Evolutionary conservation across 2,888 invertebrate species (phyloP).

Genomic region (Synanthedon vespiformis): DNA sequence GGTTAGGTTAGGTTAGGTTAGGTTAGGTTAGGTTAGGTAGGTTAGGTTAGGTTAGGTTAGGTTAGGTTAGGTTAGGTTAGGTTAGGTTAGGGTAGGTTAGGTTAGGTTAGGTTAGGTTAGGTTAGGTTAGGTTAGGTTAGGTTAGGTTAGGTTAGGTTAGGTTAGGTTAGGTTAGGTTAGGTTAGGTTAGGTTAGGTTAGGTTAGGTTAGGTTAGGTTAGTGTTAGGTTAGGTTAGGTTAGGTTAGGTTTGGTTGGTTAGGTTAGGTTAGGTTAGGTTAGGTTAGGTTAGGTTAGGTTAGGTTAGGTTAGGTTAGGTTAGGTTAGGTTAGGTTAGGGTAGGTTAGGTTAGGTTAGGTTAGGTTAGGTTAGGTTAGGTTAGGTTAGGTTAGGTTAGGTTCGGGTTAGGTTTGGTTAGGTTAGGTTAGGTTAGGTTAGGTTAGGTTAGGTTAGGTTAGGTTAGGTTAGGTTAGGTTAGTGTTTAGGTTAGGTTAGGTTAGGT

Average conservation of each 20-base stretch:
- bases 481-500: neutral
- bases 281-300: constrained; percentile 9
- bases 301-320: constrained; percentile 6
- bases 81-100: too few species aligned
- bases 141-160: constrained; percentile 10
- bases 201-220: constrained; percentile 4
- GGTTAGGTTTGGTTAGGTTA: neutral
- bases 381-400: neutral
- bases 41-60: constrained; percentile 2
- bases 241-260: constrained; percentile 5
- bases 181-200: constrained; percentile 7
- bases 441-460: neutral
- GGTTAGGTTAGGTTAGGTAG: constrained; percentile 3
- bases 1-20: constrained; percentile 8
- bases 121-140: constrained; percentile 9
- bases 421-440: neutral
- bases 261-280: constrained; percentile 11
- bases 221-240: constrained; percentile 2
- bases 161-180: constrained; percentile 8
- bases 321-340: constrained; percentile 8
- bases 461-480: neutral
- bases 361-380: neutral
- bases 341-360: too few species aligned
- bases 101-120: constrained; percentile 3
- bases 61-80: neutral